Evolutionary conservation across 2,797 vertebrate genomes (phyloP).

Genomic region (Uromys caudimaculatus): DNA sequence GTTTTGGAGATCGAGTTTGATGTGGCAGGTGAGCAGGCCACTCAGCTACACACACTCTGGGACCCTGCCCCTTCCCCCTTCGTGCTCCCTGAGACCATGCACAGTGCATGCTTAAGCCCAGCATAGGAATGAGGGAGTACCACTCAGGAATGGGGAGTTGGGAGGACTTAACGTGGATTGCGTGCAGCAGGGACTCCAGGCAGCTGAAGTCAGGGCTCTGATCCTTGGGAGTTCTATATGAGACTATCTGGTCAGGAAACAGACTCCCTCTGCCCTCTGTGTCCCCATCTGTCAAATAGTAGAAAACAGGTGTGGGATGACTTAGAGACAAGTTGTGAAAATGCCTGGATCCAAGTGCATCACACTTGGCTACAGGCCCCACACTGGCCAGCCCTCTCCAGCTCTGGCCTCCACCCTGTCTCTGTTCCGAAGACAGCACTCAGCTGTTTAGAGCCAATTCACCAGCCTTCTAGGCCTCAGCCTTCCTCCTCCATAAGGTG

Average conservation of each 20-base stretch:
- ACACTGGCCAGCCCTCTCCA: fast-evolving
- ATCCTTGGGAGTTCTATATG: neutral
- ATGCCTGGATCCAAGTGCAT: neutral
- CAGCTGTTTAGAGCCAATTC: neutral
- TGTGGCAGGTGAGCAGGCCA: constrained; percentile 91
- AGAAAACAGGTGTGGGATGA: no score
- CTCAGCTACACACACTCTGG: neutral
- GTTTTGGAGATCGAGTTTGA: constrained; percentile 96
- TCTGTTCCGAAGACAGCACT: neutral
- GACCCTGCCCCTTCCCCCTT: neutral
- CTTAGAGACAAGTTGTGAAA: neutral
- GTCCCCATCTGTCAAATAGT: neutral
- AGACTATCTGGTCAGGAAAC: neutral
- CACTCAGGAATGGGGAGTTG: fast-evolving
- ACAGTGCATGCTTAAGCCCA: neutral
- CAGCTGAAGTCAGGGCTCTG: neutral
- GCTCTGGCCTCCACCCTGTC: neutral
- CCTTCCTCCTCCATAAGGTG: neutral
- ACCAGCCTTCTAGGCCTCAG: neutral
- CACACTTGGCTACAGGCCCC: neutral
- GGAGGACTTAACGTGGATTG: neutral
- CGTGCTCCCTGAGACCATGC: neutral
- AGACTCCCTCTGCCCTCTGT: neutral
- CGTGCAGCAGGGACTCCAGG: neutral
- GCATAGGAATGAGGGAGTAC: neutral